Conservation (phyloP, 2,797 vertebrate species). For the Potorous gilbertii region DNA sequence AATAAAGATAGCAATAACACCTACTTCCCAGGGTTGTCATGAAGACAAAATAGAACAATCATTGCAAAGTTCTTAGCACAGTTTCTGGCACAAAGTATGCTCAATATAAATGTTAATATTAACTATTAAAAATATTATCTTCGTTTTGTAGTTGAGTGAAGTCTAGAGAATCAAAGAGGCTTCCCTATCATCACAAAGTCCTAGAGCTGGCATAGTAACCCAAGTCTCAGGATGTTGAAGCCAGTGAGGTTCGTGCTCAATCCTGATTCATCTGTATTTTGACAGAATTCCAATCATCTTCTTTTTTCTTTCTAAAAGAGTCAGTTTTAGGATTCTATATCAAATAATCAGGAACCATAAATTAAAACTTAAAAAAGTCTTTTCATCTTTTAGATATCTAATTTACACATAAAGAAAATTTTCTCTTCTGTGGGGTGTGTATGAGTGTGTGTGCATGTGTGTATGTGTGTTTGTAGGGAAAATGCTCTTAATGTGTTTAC, state of each 20-base stretch:
- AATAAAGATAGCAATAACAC: background rate
- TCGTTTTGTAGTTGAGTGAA: background rate
- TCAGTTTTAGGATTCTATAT: background rate
- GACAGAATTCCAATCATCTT: background rate
- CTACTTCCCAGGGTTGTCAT: background rate
- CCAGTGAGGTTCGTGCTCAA: background rate
- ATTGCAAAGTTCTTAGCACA: background rate
- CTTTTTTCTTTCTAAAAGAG: background rate
- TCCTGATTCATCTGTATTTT: background rate
- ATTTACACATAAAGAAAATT: background rate
- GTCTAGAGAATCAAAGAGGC: background rate
- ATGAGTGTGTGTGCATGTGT: background rate
- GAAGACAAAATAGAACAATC: background rate
- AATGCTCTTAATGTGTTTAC: too few species aligned
- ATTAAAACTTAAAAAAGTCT: background rate
- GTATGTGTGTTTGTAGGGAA: background rate
- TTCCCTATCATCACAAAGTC: background rate
- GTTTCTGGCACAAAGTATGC: background rate
- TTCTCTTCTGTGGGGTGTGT: background rate
- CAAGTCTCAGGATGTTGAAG: background rate
- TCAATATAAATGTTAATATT: background rate
- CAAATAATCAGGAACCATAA: background rate
- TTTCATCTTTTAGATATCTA: background rate
- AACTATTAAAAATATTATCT: background rate
- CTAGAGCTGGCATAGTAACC: background rate